Evolutionary conservation across 2,113 vertebrate genomes (phyloP), one percentile per base, ranked within the genome.

Genomic region (Neofelis nebulosa): DNA sequence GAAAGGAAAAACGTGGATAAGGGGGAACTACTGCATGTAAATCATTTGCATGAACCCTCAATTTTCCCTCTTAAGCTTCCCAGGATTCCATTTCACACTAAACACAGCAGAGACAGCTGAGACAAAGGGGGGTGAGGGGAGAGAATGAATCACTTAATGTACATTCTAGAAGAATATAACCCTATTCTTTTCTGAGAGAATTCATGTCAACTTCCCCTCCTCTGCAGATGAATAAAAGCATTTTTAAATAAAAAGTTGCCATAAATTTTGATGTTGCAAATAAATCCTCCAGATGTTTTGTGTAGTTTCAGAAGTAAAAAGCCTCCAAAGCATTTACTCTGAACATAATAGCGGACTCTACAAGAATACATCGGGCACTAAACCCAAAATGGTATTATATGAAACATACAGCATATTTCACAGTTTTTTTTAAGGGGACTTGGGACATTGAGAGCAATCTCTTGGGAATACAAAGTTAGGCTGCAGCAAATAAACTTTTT

Each of bases 211-310:
- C 81, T 65, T 95, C 38, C 82, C 69, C 48, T 93, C 85, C 85
- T 93, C 36, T 93, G 73, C 21, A 80, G 63, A 95, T 93, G 97
- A 97, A 93, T 94, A 96, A 93, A 86, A 91, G 31, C 61, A 89
- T 93, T 96, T 98, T 93, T 71, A 94, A 97, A 92, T 95, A 96
- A 96, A 98, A 81, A 91, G 91, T 95, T 91, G 93, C 91, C 88
- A 91, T 97, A 93, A 93, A 97, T 96, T 97, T 95, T 93, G 82
- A 96, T 97, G 96, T 69, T 92, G 55, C 94, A 97, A 94, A 97
- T 97, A 95, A 97, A 97, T 95, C 31, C 91, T 88, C 78, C 87
- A 86, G 89, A 94, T 95, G 78, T 92, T 96, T 85, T 91, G 50
- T 96, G 50, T 74, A 57, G 82, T 79, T 97, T 96, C 78, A 48